phyloP scores from a whole-genome alignment of 1,140 invertebrate species.

The Drosophila trapezifrons region DNA sequence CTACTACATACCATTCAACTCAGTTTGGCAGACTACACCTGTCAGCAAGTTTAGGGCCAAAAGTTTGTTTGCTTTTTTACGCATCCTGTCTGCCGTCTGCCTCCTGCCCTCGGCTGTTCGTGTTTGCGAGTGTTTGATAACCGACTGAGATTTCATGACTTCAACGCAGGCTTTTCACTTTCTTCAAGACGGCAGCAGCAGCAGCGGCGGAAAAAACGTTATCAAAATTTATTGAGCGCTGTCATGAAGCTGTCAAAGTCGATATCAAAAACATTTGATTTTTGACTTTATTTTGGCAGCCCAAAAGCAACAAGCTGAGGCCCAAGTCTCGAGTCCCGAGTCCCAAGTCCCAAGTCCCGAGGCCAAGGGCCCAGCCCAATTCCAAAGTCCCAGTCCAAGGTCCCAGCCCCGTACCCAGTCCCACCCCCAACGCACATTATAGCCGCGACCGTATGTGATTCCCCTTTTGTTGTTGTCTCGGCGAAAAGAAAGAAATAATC shows the following conservation, averaged over 20 bases:
- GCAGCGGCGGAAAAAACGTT: constrained; percentile 55
- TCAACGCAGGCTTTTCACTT: constrained; percentile 62
- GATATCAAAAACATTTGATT: constrained; percentile 83
- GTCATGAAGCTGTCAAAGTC: constrained; percentile 83
- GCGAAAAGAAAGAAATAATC: constrained; percentile 77
- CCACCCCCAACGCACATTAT: constrained; percentile 56
- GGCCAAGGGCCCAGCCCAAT: constrained; percentile 26
- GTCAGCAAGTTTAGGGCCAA: constrained; percentile 58
- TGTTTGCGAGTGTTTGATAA: constrained; percentile 25
- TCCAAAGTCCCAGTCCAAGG: constrained; percentile 8
- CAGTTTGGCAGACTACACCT: constrained; percentile 47
- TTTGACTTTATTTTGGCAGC: constrained; percentile 80
- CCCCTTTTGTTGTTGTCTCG: constrained; percentile 49
- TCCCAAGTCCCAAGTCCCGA: constrained; percentile 13
- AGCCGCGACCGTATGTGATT: constrained; percentile 64
- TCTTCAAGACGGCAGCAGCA: too few relatives aligned
- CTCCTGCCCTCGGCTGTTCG: constrained; percentile 3
- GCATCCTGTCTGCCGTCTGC: constrained; percentile 13
- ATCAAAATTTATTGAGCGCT: constrained; percentile 83
- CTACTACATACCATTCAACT: constrained; percentile 8
- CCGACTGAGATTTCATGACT: constrained; percentile 66
- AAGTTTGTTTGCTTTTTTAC: constrained; percentile 66
- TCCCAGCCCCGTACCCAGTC: constrained; percentile 3
- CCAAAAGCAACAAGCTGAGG: constrained; percentile 64
- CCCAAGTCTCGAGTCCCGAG: background rate